Evolutionary conservation across 2,888 invertebrate species (phyloP), one percentile per base, ranked within the genome.

Genomic region (Xanthostigma xanthostigma): DNA sequence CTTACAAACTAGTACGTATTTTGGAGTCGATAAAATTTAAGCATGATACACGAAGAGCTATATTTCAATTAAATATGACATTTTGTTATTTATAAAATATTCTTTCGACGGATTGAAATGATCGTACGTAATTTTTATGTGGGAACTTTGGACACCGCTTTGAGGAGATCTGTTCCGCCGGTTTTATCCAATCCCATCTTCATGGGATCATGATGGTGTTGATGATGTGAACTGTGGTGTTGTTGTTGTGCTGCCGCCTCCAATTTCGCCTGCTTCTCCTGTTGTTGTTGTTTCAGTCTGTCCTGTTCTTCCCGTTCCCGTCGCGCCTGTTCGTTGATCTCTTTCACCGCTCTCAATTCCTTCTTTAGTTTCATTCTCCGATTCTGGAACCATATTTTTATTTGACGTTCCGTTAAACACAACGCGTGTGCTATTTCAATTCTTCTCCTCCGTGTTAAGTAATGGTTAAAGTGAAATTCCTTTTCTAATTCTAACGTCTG

Each of bases 381-480:
- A 68, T 95, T 95, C 70, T 95, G 94, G 74, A 95, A 92, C 91
- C 91, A 91, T 68, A 92, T 93, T 74, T 93, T 93, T 65, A 93
- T 95, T 75, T 95, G 95, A 62, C 95, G 76, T 72, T 95, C 95
- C 59, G 94, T 93, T 60, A 95, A 80, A 69, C 93, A 92, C 51
- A 96, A 81, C 49, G 92, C 91, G 70, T 95, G 94, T 42, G 95
- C 94, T 60, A 95, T 95, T 72, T 96, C 95, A 72, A 95, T 94
- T 73, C 95, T 80, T 69, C 95, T 83, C 67, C 95, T 79, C 65
- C 96, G 80, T 60, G 95, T 95, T 69, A 96, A 77, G 71, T 96
- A 96, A 66, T 94, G 93, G 73, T 95, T 96, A 75, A 93, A 94
- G 67, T 95, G 92, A 74, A 96, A 96, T 76, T 96, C 96, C 72